A percentile compares a stretch with the other conserved stretches of the same genome.
These are phyloP conservation scores for Ormyrus thymus DNA, from an alignment of 2,888 invertebrate genomes.

Conservation along the genomic window DNA sequence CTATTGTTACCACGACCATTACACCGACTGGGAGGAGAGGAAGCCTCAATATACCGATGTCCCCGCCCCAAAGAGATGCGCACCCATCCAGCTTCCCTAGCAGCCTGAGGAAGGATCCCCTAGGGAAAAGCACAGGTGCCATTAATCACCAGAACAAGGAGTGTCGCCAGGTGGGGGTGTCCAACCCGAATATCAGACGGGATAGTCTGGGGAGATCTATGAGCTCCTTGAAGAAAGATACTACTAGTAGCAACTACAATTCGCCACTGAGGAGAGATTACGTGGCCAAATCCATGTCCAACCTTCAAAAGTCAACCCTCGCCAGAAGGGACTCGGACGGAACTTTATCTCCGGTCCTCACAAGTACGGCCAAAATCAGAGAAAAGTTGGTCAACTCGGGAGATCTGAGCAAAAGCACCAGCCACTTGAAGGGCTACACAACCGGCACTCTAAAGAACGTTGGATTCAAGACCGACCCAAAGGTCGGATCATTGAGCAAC, in stretches of 20 bases:
- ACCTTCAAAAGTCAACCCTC: slow-evolving; percentile 60
- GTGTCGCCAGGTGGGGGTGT: not conserved
- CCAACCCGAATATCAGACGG: slow-evolving; percentile 68
- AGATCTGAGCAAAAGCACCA: slow-evolving; percentile 59
- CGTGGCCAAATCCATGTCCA: slow-evolving; percentile 72
- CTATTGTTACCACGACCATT: slow-evolving; percentile 74
- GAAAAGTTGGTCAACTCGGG: slow-evolving; percentile 72
- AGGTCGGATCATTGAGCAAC: slow-evolving; percentile 63
- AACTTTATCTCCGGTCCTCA: slow-evolving; percentile 24
- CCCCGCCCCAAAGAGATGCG: slow-evolving; percentile 77
- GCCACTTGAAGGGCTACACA: slow-evolving; percentile 68
- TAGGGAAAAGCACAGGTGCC: slow-evolving; percentile 73
- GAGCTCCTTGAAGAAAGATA: slow-evolving; percentile 70
- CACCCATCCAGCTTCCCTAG: slow-evolving; percentile 85
- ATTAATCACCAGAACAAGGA: slow-evolving; percentile 67
- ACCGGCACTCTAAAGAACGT: slow-evolving; percentile 68
- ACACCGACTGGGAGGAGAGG: slow-evolving; percentile 75
- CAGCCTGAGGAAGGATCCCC: slow-evolving; percentile 79
- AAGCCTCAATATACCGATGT: slow-evolving; percentile 78
- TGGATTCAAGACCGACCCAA: slow-evolving; percentile 68
- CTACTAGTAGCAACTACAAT: slow-evolving; percentile 61
- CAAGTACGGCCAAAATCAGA: slow-evolving; percentile 63
- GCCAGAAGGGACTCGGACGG: slow-evolving; percentile 22
- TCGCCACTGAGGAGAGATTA: slow-evolving; percentile 70
- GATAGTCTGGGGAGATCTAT: slow-evolving; percentile 74